Conservation (phyloP, 2,113 vertebrate species). For the Malaclemys terrapin region DNA sequence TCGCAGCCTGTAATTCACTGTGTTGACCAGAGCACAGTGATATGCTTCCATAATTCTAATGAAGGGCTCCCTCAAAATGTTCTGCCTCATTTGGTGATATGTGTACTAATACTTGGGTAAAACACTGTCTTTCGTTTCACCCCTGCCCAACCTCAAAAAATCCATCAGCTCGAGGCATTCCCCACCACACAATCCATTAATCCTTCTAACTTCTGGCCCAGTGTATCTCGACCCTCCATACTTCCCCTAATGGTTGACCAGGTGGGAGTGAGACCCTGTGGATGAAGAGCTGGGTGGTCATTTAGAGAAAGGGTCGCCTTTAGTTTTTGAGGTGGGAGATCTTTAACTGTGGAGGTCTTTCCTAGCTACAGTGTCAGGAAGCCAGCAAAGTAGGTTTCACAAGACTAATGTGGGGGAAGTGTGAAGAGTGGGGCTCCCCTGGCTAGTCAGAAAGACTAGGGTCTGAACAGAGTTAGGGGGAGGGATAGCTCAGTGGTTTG, state of each 20-base stretch:
- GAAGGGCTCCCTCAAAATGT: not conserved
- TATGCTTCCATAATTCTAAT: conserved; percentile 21
- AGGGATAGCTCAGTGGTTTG: too few species aligned
- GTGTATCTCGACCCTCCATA: not conserved
- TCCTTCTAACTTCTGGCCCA: not conserved
- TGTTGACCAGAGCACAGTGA: not conserved
- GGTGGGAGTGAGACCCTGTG: not conserved
- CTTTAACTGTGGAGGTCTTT: not conserved
- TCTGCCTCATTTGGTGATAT: not conserved
- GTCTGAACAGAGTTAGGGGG: not conserved
- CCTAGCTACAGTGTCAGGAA: not conserved
- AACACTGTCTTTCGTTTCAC: not conserved
- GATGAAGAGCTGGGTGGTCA: not conserved
- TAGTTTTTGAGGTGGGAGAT: not conserved
- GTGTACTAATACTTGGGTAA: not conserved
- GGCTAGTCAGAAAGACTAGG: not conserved
- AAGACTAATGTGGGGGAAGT: not conserved
- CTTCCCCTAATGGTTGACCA: not conserved
- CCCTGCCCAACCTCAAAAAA: not conserved
- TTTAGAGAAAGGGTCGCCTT: not conserved
- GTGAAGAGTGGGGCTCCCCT: not conserved
- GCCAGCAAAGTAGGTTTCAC: too few species aligned
- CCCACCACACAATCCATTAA: too few species aligned
- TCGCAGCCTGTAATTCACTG: not conserved
- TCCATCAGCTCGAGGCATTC: not conserved